Conservation (phyloP, 2,888 invertebrate species). For the Calliphora vomitoria region DNA sequence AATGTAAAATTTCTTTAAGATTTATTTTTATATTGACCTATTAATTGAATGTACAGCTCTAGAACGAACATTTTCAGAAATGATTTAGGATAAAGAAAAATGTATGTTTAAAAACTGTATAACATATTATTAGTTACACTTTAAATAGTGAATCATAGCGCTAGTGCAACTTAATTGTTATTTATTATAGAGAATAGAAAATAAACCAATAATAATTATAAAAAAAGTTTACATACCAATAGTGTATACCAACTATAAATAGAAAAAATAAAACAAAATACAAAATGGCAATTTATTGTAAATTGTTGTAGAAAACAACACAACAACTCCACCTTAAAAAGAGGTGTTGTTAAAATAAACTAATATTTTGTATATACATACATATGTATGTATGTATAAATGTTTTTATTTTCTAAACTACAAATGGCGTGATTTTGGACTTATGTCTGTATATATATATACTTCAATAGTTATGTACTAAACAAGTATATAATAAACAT, state of each 20-base stretch:
- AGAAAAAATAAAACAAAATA: slow-evolving; percentile 36
- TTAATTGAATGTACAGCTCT: too few species aligned
- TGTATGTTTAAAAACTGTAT: background rate
- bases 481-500: background rate
- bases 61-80: too few species aligned
- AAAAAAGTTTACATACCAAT: too few species aligned
- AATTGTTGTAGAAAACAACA: slow-evolving; percentile 29
- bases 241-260: too few species aligned
- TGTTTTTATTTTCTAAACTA: slow-evolving; percentile 31
- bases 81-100: background rate
- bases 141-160: background rate
- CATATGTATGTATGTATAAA: background rate
- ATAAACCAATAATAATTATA: background rate
- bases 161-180: background rate
- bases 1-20: too few species aligned
- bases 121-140: background rate
- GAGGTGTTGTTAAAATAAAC: slow-evolving; percentile 43
- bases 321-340: slow-evolving; percentile 39
- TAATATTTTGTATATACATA: slow-evolving; percentile 43
- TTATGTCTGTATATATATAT: too few species aligned
- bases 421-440: slow-evolving; percentile 25
- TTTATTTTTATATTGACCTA: too few species aligned
- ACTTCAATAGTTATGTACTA: background rate
- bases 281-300: slow-evolving; percentile 38
- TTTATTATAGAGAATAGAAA: background rate